phyloP scores from a whole-genome alignment of 1,140 invertebrate genomes.

The Drosophila baimaii region DNA sequence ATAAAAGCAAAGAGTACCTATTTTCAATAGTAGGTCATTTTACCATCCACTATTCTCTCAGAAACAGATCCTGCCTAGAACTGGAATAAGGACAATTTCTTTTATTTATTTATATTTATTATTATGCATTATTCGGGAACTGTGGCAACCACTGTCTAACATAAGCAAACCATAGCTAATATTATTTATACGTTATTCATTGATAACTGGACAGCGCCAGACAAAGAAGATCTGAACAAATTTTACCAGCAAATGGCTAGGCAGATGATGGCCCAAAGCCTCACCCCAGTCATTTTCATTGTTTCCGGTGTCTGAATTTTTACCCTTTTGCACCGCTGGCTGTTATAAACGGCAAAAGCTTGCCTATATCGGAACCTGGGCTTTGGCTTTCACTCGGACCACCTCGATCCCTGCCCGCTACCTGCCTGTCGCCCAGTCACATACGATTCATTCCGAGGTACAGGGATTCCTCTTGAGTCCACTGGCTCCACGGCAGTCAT shows the following conservation, averaged over 20 bases:
- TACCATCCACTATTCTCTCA: background rate
- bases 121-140: background rate
- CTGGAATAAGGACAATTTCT: too few species aligned
- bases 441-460: slow-evolving; percentile 36
- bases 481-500: background rate
- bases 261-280: slow-evolving; percentile 71
- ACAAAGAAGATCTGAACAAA: slow-evolving; percentile 51
- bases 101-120: background rate
- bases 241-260: slow-evolving; percentile 59
- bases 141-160: slow-evolving; percentile 20
- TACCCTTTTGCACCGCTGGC: slow-evolving; percentile 40
- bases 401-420: slow-evolving; percentile 4
- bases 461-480: slow-evolving; percentile 5
- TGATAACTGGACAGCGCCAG: slow-evolving; percentile 53
- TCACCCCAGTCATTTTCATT: slow-evolving; percentile 76
- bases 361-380: background rate
- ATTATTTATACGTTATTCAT: slow-evolving; percentile 38
- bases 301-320: slow-evolving; percentile 84
- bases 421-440: slow-evolving; percentile 21
- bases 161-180: slow-evolving; percentile 2
- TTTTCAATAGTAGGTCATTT: too few species aligned
- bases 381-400: slow-evolving; percentile 50
- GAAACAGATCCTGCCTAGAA: background rate
- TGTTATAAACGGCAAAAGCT: background rate
- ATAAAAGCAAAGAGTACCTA: too few species aligned